phyloP scores from a whole-genome alignment of 2,797 vertebrate species.

The Galagoides demidoff region DNA sequence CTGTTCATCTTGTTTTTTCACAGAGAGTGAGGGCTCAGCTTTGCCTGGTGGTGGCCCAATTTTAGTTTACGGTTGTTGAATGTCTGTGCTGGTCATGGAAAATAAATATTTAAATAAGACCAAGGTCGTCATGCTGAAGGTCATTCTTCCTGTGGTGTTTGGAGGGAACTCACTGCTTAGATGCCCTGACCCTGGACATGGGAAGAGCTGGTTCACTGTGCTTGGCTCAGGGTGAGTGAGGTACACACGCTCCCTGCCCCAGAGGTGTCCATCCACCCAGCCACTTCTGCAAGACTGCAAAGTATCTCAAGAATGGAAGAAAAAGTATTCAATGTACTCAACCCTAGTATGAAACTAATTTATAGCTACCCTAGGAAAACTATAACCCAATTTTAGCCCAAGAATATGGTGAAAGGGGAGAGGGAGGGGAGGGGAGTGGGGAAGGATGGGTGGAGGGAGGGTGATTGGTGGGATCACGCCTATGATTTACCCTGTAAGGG shows the following conservation, averaged over 20 bases:
- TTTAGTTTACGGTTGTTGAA: constrained; percentile 17
- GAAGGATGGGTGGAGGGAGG: no score
- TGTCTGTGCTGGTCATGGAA: constrained; percentile 27
- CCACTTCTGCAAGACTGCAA: background rate
- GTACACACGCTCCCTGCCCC: accelerated
- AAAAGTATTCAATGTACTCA: no score
- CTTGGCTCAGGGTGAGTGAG: accelerated
- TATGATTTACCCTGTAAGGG: no score
- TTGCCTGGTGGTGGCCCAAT: background rate
- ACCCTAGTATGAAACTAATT: no score
- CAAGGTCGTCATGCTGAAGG: background rate
- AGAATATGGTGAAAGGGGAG: no score
- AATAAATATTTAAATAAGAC: constrained; percentile 48
- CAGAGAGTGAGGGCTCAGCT: background rate
- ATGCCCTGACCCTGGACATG: background rate
- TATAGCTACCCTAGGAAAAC: no score
- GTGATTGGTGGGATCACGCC: no score
- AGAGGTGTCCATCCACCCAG: background rate
- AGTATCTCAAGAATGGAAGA: no score
- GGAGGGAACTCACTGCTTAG: background rate
- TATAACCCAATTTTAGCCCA: no score
- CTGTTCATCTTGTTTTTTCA: background rate
- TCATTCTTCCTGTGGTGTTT: background rate
- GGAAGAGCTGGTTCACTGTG: background rate
- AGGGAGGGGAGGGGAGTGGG: no score